Percentiles rank a stretch among this genome's conserved stretches.
Conservation (phyloP, 1,140 invertebrate genomes). For the Hyphantria cunea region DNA sequence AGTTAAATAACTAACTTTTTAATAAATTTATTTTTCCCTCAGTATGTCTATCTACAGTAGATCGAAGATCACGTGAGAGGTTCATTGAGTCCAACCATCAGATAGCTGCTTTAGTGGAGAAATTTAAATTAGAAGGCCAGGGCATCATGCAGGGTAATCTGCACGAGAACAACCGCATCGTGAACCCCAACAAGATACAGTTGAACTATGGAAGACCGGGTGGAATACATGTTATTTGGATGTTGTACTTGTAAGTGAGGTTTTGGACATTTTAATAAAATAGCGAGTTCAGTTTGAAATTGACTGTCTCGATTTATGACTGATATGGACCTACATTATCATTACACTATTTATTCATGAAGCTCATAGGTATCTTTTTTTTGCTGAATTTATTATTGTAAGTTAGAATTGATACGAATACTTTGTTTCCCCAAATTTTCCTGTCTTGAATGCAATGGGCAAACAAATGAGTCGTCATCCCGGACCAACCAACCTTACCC, state of each 20-base stretch:
- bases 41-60: conserved; percentile 96
- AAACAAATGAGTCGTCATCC: too few relatives aligned
- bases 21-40: conserved; percentile 50
- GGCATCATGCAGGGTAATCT: conserved; percentile 71
- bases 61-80: conserved; percentile 92
- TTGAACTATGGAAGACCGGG: conserved; percentile 88
- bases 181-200: conserved; percentile 84
- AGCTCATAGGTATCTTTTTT: too few relatives aligned
- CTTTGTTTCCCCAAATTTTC: too few relatives aligned
- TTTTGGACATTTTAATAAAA: background rate
- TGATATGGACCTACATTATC: too few relatives aligned
- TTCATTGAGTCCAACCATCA: conserved; percentile 96
- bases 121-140: conserved; percentile 91
- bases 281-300: too few relatives aligned
- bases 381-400: too few relatives aligned
- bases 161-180: conserved; percentile 69
- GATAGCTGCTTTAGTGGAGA: conserved; percentile 94
- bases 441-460: too few relatives aligned
- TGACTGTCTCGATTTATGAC: too few relatives aligned
- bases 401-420: too few relatives aligned
- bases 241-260: conserved; percentile 88
- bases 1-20: too few relatives aligned
- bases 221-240: conserved; percentile 86
- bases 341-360: too few relatives aligned
- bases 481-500: too few relatives aligned